Evolutionary conservation across 2,888 invertebrate species (phyloP).

Genomic region (Sepiola atlantica): DNA sequence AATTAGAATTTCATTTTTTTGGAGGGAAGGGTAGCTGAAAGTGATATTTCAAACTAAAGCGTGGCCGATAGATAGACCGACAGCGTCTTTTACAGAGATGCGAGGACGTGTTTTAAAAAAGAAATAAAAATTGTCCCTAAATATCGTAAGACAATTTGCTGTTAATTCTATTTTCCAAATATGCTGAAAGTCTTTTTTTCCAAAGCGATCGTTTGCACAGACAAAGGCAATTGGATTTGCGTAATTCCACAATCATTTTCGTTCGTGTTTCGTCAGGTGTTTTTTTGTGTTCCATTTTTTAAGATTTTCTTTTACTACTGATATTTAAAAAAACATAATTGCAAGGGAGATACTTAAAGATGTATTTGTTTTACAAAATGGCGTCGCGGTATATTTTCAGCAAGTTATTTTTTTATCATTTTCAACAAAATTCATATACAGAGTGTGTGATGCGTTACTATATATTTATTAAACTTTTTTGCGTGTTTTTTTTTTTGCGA

Average conservation of each 20-base stretch:
- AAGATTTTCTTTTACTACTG: neutral
- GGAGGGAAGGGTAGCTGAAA: no score
- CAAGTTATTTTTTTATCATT: neutral
- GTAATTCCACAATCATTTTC: conserved; percentile 16
- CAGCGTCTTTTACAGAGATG: no score
- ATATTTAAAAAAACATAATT: neutral
- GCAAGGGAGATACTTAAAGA: conserved; percentile 5
- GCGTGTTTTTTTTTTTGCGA: no score
- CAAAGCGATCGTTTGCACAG: conserved; percentile 18
- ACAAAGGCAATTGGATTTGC: conserved; percentile 1
- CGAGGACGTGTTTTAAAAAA: no score
- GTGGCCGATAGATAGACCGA: no score
- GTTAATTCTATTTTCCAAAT: neutral
- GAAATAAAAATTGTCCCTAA: neutral
- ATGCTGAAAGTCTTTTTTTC: neutral
- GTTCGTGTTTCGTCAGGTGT: neutral
- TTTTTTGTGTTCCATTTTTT: no score
- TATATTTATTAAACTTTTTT: no score
- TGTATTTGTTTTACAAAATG: neutral
- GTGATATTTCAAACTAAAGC: no score
- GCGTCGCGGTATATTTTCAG: neutral
- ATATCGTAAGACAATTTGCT: no score
- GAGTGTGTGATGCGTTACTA: no score
- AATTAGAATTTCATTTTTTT: no score
- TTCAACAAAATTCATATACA: no score